Conservation (phyloP, 2,113 vertebrate species). For the Lepus americanus region DNA sequence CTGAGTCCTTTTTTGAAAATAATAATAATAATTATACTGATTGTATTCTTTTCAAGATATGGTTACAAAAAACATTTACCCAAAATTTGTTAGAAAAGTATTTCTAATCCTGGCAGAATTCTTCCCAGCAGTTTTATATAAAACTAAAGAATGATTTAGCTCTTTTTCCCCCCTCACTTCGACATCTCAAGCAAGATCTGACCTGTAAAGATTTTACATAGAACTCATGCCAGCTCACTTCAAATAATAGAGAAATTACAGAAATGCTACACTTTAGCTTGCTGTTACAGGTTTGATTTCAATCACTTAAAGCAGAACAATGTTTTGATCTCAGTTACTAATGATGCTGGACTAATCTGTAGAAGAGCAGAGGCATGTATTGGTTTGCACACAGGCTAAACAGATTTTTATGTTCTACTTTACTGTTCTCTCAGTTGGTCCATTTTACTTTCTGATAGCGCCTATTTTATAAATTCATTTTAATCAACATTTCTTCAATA, state of each 20-base stretch:
- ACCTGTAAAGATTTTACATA: constrained; percentile 50
- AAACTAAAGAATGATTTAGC: not conserved
- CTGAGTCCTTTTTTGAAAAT: not conserved
- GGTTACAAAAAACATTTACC: not conserved
- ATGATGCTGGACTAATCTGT: not conserved
- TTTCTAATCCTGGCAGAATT: constrained; percentile 20
- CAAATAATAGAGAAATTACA: constrained; percentile 58
- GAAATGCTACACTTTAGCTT: constrained; percentile 61
- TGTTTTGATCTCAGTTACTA: constrained; percentile 58
- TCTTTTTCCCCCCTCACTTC: not conserved
- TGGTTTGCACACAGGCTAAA: not conserved
- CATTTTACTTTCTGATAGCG: not conserved
- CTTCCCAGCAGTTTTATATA: not conserved
- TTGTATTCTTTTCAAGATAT: not conserved
- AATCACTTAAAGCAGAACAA: constrained; percentile 40
- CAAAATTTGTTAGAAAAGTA: not conserved
- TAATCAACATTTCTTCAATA: not conserved
- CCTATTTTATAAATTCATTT: not conserved
- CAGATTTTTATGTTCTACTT: not conserved
- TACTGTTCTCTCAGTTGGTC: rapidly evolving
- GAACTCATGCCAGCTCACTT: constrained; percentile 66
- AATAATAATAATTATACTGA: not conserved
- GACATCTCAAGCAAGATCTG: constrained; percentile 63
- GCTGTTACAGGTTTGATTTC: constrained; percentile 71
- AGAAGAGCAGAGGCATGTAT: not conserved